Evolutionary conservation across 2,113 vertebrate species (phyloP), one percentile per base, ranked within the genome.

Genomic region (Chionodraco myersi): DNA sequence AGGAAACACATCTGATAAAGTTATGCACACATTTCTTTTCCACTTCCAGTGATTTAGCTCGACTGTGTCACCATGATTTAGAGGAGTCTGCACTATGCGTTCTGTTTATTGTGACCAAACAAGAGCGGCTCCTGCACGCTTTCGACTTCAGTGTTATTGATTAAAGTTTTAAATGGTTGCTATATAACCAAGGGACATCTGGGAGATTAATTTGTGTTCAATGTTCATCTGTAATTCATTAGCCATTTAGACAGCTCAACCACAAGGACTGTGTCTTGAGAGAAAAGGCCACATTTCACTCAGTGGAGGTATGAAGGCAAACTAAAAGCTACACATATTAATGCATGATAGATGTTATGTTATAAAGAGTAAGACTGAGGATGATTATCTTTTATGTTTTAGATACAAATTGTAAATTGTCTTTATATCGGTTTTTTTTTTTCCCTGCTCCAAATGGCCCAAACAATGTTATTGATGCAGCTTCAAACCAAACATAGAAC

Each of bases 141-240:
- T 97, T 97, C 96, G 97, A 98, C 96, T 98, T 97, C 96, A 97
- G 96, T 93, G 76, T 96, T 97, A 98, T 98, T 98, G 97, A 99
- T 98, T 97, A 97, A 97, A 97, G 96, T 97, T 98, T 97, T 97
- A 97, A 99, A 98, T 96, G 96, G 95, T 96, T 97, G 96, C 96
- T 95, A 97, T 97, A 97, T 97, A 96, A 97, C 96, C 96, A 95
- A 96, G 96, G 96, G 97, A 97, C 96, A 96, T 96, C 95, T 94
- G 94, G 95, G 96, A 98, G 98, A 99, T 99, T 97, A 96, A 99
- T 98, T 96, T 97, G 96, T 94, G 92, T 97, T 97, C 96, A 96
- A 95, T 96, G 96, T 97, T 98, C 96, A 97, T 97, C 96, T 98
- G 97, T 97, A 96, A 97, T 98, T 97, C 96, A 98, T 98, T 97